A percentile compares a stretch with the other conserved stretches of the same genome.
Evolutionary conservation across 2,888 invertebrate genomes (phyloP).

Genomic region (Chydorus sphaericus): DNA sequence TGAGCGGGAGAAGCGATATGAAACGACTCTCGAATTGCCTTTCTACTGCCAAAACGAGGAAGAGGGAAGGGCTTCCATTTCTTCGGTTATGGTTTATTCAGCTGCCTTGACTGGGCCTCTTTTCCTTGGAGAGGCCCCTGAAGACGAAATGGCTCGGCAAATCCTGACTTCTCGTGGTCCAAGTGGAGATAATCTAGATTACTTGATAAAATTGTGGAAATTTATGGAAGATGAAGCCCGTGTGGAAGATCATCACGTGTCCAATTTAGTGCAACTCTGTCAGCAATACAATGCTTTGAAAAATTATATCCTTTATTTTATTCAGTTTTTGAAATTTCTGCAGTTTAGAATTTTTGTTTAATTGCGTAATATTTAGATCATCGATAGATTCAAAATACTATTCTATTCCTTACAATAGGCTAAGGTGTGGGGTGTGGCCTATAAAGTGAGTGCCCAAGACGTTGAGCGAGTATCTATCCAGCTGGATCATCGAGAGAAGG

Average conservation of each 20-base stretch:
- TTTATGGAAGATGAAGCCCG: constrained; percentile 58
- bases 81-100: constrained; percentile 6
- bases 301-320: neutral
- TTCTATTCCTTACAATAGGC: constrained; percentile 30
- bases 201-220: constrained; percentile 67
- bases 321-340: neutral
- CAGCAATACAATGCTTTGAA: too few relatives aligned
- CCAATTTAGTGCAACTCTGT: neutral
- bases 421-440: constrained; percentile 82
- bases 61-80: neutral
- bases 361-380: neutral
- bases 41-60: constrained; percentile 5
- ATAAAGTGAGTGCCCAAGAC: constrained; percentile 58
- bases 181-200: constrained; percentile 82
- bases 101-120: constrained; percentile 8
- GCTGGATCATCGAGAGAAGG: constrained; percentile 80
- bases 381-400: constrained; percentile 10
- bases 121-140: constrained; percentile 46
- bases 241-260: constrained; percentile 56
- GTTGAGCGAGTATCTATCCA: constrained; percentile 55
- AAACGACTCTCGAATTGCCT: neutral
- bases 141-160: constrained; percentile 63
- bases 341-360: neutral
- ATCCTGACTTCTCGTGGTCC: constrained; percentile 58
- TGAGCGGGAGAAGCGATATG: constrained; percentile 14